These are phyloP conservation scores for Heptranchias perlo DNA, from an alignment of 2,113 vertebrate genomes.

Conservation along the genomic window DNA sequence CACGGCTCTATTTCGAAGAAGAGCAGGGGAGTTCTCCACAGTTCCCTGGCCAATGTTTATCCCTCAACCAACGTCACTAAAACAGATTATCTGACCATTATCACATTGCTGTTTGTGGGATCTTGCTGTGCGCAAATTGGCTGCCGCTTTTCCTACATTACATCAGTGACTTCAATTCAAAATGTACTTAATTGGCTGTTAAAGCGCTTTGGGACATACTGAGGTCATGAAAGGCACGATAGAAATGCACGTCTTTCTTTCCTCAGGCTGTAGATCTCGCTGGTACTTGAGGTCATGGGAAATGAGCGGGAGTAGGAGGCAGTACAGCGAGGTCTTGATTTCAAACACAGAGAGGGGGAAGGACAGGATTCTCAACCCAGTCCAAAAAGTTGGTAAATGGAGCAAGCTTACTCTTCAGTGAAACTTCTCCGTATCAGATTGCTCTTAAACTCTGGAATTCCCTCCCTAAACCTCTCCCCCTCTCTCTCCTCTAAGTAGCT, in stretches of 20 bases:
- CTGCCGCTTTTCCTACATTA: not conserved
- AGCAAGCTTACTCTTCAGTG: no score
- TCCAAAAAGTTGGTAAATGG: no score
- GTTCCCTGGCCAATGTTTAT: not conserved
- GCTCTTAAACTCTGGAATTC: no score
- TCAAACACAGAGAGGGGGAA: no score
- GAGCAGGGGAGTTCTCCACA: not conserved
- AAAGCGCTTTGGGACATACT: not conserved
- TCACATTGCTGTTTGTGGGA: not conserved
- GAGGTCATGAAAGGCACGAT: not conserved
- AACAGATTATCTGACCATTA: not conserved
- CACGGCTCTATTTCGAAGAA: not conserved
- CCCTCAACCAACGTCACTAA: no score
- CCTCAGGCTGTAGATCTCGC: not conserved
- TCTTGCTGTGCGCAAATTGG: not conserved
- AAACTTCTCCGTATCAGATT: no score
- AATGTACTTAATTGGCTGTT: not conserved
- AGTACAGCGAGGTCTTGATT: no score
- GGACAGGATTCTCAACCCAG: no score
- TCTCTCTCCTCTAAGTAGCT: no score
- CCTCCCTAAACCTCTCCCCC: no score
- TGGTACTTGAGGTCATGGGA: not conserved
- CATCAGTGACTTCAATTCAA: not conserved
- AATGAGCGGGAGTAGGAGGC: no score
- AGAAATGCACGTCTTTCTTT: not conserved